phyloP scores from a whole-genome alignment of 1,140 invertebrate species.

The Phymorhynchus buccinoides region DNA sequence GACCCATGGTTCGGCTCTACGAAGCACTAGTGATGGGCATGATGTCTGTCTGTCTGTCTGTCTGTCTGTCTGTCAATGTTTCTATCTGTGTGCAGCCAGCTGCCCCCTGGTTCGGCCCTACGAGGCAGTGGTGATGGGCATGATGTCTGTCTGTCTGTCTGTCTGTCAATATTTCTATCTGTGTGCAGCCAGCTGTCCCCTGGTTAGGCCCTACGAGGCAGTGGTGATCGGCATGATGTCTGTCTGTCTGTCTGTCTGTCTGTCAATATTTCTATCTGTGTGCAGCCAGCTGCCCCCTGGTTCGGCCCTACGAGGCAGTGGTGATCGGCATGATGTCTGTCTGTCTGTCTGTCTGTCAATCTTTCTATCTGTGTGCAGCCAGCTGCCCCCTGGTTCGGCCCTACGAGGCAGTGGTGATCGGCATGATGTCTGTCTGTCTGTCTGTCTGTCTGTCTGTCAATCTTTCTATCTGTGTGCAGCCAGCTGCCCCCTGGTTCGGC shows the following conservation, averaged over 20 bases:
- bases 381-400: no score
- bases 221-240: constrained; percentile 86
- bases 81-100: not conserved
- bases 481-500: no score
- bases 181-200: constrained; percentile 86
- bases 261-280: not conserved
- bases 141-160: not conserved
- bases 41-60: not conserved
- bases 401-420: no score
- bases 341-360: no score
- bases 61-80: not conserved
- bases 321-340: constrained; percentile 87
- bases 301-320: constrained; percentile 87
- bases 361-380: no score
- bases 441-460: no score
- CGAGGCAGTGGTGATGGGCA: not conserved
- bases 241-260: not conserved
- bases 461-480: no score
- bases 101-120: no score
- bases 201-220: constrained; percentile 89
- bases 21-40: not conserved
- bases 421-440: no score
- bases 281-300: constrained; percentile 89
- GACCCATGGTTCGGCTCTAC: no score
- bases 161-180: not conserved